These are phyloP conservation scores for Nylanderia fulva DNA, from an alignment of 1,140 invertebrate genomes.

Conservation along the genomic window DNA sequence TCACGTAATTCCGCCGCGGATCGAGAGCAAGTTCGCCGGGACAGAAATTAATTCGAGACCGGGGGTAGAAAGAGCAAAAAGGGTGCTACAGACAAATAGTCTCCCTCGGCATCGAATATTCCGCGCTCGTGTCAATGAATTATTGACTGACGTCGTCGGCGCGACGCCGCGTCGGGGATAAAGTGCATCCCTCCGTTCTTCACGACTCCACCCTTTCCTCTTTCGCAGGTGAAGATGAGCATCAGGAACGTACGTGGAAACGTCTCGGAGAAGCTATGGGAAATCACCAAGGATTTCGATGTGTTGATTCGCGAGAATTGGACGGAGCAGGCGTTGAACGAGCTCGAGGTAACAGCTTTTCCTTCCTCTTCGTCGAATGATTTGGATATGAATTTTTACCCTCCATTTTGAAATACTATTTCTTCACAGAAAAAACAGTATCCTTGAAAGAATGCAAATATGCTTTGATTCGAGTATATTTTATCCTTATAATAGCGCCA, in stretches of 20 bases:
- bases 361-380: background rate
- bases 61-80: background rate
- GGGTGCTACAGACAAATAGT: conserved; percentile 27
- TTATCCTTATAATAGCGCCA: no score
- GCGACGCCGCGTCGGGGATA: background rate
- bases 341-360: conserved; percentile 85
- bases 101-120: conserved; percentile 25
- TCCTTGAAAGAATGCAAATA: no score
- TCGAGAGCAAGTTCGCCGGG: background rate
- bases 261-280: conserved; percentile 93
- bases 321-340: conserved; percentile 88
- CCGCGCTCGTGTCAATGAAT: conserved; percentile 35
- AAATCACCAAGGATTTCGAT: conserved; percentile 88
- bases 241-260: conserved; percentile 91
- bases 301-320: conserved; percentile 91
- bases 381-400: background rate
- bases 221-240: conserved; percentile 91
- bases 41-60: background rate
- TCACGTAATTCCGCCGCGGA: background rate
- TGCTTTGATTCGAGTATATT: no score
- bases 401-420: conserved; percentile 4
- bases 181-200: conserved; percentile 1
- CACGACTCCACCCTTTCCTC: background rate
- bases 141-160: conserved; percentile 10
- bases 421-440: no score